These are phyloP conservation scores for Sarcophaga caerulescens DNA, from an alignment of 2,888 invertebrate species.

Conservation along the genomic window DNA sequence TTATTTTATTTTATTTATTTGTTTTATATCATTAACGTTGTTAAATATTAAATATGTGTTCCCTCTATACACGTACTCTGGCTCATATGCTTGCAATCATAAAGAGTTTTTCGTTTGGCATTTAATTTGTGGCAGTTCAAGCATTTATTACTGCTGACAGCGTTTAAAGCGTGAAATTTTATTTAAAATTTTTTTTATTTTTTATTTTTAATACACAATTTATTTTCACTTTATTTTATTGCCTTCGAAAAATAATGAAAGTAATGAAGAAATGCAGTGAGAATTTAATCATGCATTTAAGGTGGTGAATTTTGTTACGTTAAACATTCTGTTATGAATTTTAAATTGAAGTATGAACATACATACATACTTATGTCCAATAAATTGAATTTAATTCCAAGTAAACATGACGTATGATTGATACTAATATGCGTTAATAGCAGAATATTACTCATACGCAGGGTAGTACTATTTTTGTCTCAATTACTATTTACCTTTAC, in stretches of 20 bases:
- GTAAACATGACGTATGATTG: constrained; percentile 18
- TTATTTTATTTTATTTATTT: neutral
- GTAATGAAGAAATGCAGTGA: neutral
- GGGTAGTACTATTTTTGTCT: neutral
- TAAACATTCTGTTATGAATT: no score
- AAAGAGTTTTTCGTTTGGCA: constrained; percentile 8
- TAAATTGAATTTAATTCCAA: neutral
- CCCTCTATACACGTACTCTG: neutral
- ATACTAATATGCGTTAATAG: neutral
- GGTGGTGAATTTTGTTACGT: neutral
- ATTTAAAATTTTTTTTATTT: constrained; percentile 21
- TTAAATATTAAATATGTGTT: constrained; percentile 51
- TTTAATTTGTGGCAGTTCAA: constrained; percentile 56
- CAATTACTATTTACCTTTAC: no score
- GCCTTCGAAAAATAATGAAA: neutral
- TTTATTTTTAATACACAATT: neutral
- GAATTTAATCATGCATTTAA: neutral
- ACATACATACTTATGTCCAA: no score
- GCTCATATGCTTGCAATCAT: neutral
- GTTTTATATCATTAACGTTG: constrained; percentile 47
- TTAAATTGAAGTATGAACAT: no score
- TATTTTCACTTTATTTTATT: neutral
- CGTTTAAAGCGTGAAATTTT: constrained; percentile 29
- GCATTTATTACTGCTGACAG: constrained; percentile 46
- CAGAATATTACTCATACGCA: neutral